Conservation (phyloP, 2,113 vertebrate species). For the Tetrax tetrax region DNA sequence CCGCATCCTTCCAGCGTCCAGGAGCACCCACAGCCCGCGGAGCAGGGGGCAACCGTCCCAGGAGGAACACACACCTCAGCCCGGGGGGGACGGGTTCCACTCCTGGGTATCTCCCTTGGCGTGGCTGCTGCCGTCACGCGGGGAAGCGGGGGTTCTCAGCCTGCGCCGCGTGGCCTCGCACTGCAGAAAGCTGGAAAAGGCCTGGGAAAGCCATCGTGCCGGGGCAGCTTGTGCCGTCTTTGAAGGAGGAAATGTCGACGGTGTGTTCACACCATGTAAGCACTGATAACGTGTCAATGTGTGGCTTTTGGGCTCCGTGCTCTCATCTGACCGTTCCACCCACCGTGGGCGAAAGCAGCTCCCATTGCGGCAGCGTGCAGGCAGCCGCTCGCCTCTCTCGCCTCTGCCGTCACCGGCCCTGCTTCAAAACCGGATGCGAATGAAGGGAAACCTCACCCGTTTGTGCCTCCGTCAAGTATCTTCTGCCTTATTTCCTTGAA, state of each 20-base stretch:
- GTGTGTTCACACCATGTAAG: neutral
- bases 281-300: fast-evolving
- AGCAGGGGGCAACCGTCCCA: neutral
- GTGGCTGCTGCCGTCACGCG: fast-evolving
- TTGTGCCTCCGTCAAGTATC: conserved; percentile 30
- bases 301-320: neutral
- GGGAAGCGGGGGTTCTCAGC: neutral
- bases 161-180: fast-evolving
- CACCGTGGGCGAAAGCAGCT: neutral
- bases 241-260: fast-evolving
- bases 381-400: neutral
- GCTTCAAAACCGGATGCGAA: conserved; percentile 19
- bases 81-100: neutral
- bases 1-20: fast-evolving
- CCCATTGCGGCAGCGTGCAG: neutral
- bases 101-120: too few species aligned
- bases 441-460: conserved; percentile 20
- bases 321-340: neutral
- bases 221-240: neutral
- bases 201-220: neutral
- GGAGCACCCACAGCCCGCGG: fast-evolving
- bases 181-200: neutral
- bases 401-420: neutral
- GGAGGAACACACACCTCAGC: neutral
- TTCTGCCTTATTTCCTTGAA: conserved; percentile 57